These are phyloP conservation scores for Sipha flava DNA, from an alignment of 1,140 invertebrate genomes.

Conservation along the genomic window DNA sequence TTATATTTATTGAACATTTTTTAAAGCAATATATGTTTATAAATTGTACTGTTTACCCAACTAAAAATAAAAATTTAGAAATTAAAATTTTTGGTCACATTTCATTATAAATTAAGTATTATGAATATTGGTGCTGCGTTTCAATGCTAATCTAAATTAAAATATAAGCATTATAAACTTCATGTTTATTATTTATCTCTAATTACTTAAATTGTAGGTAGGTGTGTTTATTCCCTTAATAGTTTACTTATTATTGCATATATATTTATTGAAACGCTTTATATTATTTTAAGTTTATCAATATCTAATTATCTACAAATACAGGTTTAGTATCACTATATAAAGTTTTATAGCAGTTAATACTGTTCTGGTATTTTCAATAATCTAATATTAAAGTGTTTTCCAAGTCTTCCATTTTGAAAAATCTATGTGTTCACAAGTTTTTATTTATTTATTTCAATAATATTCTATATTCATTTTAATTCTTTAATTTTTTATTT, in stretches of 20 bases:
- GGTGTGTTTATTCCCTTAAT: too few species aligned
- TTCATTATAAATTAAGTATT: too few species aligned
- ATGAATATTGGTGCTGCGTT: too few species aligned
- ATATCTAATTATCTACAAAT: neutral
- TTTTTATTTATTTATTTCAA: neutral
- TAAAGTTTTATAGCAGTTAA: neutral
- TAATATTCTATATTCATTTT: neutral
- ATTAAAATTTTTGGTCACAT: too few species aligned
- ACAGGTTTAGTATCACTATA: neutral
- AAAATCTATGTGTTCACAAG: slow-evolving; percentile 16
- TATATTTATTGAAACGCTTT: neutral
- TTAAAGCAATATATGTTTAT: neutral
- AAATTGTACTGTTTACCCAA: too few species aligned
- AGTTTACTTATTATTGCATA: too few species aligned
- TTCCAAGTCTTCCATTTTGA: slow-evolving; percentile 19
- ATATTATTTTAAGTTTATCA: neutral
- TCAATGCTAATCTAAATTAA: too few species aligned
- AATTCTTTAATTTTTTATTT: neutral
- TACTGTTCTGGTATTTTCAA: neutral
- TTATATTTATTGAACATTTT: neutral
- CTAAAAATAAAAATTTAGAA: neutral
- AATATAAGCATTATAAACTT: too few species aligned
- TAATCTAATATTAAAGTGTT: neutral
- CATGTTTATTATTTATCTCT: too few species aligned
- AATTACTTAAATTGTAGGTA: too few species aligned